Evolutionary conservation across 2,797 vertebrate genomes (phyloP).

Genomic region (Microchirus variegatus): DNA sequence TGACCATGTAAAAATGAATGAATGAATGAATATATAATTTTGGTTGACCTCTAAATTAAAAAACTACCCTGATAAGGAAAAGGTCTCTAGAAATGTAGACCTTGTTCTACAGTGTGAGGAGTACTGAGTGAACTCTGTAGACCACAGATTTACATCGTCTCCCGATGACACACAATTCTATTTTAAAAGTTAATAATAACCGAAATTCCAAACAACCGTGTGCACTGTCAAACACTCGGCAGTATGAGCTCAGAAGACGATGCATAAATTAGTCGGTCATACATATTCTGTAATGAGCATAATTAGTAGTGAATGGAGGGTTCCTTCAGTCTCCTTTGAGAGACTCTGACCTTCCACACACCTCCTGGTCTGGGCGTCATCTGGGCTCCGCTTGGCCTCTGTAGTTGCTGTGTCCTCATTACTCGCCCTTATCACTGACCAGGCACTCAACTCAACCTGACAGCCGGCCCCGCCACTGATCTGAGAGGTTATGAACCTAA

Average conservation of each 20-base stretch:
- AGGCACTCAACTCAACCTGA: slow-evolving; percentile 77
- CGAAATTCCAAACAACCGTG: no score
- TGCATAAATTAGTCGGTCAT: accelerated
- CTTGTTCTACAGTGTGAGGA: not conserved
- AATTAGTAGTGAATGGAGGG: not conserved
- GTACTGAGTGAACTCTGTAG: no score
- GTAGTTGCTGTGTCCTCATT: slow-evolving; percentile 77
- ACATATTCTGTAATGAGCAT: not conserved
- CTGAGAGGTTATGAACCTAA: slow-evolving; percentile 86
- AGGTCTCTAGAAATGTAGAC: not conserved
- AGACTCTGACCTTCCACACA: slow-evolving; percentile 17
- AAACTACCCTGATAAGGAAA: no score
- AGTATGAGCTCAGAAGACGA: not conserved
- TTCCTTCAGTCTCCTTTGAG: not conserved
- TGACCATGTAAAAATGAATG: no score
- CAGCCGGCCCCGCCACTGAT: slow-evolving; percentile 77
- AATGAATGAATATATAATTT: no score
- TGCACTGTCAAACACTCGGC: no score
- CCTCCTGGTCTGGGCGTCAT: slow-evolving; percentile 71
- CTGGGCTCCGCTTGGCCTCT: slow-evolving; percentile 58
- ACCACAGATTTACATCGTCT: no score
- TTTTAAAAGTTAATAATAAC: no score
- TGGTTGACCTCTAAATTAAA: no score
- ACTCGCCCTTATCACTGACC: slow-evolving; percentile 81
- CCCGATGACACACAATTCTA: not conserved